Percentiles rank a stretch among this genome's conserved stretches.
phyloP scores from a whole-genome alignment of 2,113 vertebrate genomes.

The Gambusia affinis region DNA sequence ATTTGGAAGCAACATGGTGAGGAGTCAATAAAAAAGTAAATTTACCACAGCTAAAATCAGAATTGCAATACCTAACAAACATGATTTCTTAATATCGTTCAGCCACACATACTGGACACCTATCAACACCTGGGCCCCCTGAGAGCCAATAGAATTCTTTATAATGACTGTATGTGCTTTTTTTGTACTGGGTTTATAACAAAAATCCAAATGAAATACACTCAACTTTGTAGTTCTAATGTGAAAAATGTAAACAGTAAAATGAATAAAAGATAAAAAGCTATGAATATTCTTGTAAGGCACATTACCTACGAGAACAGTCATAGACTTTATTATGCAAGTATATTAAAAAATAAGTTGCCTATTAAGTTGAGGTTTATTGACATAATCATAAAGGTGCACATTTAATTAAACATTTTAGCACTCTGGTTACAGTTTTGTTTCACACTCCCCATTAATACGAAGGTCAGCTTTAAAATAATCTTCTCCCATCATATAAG shows the following conservation, averaged over 20 bases:
- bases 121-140: background rate
- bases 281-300: no score
- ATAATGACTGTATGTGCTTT: background rate
- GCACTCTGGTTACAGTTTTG: background rate
- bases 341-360: background rate
- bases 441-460: background rate
- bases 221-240: background rate
- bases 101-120: background rate
- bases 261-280: background rate
- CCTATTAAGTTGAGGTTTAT: slow-evolving; percentile 3
- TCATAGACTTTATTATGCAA: background rate
- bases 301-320: no score
- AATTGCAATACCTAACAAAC: background rate
- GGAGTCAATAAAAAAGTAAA: no score
- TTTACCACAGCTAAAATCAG: background rate
- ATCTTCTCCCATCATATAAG: background rate
- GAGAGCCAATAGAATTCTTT: no score
- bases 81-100: background rate
- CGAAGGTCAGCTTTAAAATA: background rate
- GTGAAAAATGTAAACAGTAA: background rate
- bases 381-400: slow-evolving; percentile 2
- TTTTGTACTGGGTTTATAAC: no score
- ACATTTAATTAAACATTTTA: slow-evolving; percentile 6
- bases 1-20: no score
- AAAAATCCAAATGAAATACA: no score